Percentiles rank a stretch among this genome's conserved stretches.
Evolutionary conservation across 2,113 vertebrate genomes (phyloP).

Genomic region (Gasterosteus aculeatus): DNA sequence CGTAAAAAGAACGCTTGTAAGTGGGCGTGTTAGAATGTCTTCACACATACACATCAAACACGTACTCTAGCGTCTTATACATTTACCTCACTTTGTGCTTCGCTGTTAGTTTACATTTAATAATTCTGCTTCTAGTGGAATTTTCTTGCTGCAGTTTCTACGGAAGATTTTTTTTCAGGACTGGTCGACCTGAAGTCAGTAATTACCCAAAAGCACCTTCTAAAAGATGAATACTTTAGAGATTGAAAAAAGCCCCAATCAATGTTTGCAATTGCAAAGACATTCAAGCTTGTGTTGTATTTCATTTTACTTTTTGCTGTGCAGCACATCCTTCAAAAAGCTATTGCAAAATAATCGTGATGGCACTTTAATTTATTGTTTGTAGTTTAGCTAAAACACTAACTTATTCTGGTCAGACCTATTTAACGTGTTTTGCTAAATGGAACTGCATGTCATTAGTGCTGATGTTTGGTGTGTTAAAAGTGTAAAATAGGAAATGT

Average conservation of each 20-base stretch:
- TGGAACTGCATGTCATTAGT: conserved; percentile 4
- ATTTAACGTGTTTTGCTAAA: not conserved
- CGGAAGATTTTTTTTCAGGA: not conserved
- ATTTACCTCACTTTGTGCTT: conserved; percentile 30
- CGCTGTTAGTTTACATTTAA: not conserved
- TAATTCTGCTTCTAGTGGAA: not conserved
- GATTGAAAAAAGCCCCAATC: not conserved
- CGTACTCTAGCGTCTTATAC: conserved; percentile 14
- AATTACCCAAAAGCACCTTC: conserved; percentile 1
- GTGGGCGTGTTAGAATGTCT: conserved; percentile 2
- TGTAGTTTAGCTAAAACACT: conserved; percentile 5
- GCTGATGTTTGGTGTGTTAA: not conserved
- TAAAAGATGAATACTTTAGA: not conserved
- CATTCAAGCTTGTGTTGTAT: conserved; percentile 2
- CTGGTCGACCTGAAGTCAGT: not conserved
- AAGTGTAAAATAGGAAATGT: conserved; percentile 19
- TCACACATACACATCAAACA: conserved; percentile 8
- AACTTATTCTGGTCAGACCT: not conserved
- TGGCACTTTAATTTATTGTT: conserved; percentile 62
- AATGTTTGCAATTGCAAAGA: conserved; percentile 13
- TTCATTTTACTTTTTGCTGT: not conserved
- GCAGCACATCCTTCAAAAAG: conserved; percentile 2
- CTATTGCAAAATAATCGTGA: not conserved
- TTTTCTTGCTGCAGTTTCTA: not conserved
- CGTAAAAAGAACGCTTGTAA: not conserved